Evolutionary conservation across 2,797 vertebrate species (phyloP).

Genomic region (Notolepis coatsorum): DNA sequence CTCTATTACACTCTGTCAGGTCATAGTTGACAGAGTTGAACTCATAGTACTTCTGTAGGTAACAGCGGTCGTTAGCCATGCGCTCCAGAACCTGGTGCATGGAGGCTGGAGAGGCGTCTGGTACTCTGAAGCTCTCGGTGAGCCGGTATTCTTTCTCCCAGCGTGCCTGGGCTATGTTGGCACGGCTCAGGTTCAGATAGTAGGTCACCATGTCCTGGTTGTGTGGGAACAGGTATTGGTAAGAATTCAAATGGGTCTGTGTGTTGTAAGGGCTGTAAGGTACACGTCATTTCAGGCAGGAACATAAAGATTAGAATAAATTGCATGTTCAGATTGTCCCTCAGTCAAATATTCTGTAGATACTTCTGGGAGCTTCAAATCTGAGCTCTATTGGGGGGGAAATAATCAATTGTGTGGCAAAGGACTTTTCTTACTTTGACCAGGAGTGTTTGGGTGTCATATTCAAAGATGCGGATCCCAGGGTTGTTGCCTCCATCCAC

Average conservation of each 20-base stretch:
- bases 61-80: constrained; percentile 63
- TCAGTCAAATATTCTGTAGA: background rate
- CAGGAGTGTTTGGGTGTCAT: constrained; percentile 85
- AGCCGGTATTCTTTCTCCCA: constrained; percentile 95
- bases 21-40: constrained; percentile 94
- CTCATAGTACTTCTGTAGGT: constrained; percentile 88
- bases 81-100: constrained; percentile 83
- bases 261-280: too few relatives aligned
- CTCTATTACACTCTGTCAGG: constrained; percentile 68
- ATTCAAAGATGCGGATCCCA: constrained; percentile 89
- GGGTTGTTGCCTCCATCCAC: constrained; percentile 94
- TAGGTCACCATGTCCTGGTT: constrained; percentile 92
- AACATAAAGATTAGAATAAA: too few relatives aligned
- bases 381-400: background rate
- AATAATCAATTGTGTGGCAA: background rate
- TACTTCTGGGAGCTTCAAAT: too few relatives aligned
- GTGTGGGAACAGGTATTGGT: constrained; percentile 7
- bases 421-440: constrained; percentile 81
- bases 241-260: background rate
- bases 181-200: constrained; percentile 89
- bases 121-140: constrained; percentile 86
- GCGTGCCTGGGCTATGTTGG: constrained; percentile 74
- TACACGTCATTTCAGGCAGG: too few relatives aligned
- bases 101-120: constrained; percentile 81
- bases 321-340: background rate